Evolutionary conservation across 2,797 vertebrate genomes (phyloP).

Genomic region (Lates japonicus): DNA sequence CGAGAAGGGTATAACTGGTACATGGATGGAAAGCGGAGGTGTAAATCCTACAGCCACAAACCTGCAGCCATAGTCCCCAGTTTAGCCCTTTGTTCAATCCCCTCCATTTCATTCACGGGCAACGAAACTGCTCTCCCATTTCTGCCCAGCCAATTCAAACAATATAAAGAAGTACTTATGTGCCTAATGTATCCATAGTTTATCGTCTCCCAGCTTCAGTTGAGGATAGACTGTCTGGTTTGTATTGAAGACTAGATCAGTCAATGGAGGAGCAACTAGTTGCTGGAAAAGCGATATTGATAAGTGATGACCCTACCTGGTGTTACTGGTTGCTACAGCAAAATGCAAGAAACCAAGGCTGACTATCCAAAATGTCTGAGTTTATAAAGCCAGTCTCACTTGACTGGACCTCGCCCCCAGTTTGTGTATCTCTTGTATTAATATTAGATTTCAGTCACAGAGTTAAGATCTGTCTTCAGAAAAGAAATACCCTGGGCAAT

Average conservation of each 20-base stretch:
- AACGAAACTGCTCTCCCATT: slow-evolving; percentile 19
- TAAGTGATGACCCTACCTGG: slow-evolving; percentile 44
- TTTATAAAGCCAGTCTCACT: not conserved
- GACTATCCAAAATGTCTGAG: not conserved
- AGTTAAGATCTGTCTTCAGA: not conserved
- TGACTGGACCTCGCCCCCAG: not conserved
- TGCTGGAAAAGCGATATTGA: slow-evolving; percentile 55
- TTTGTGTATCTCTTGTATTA: not conserved
- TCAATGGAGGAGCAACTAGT: slow-evolving; percentile 42
- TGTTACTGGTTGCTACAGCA: slow-evolving; percentile 13
- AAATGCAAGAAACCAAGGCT: slow-evolving; percentile 11
- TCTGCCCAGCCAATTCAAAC: slow-evolving; percentile 51
- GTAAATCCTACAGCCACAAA: slow-evolving; percentile 37
- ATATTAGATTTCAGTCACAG: not conserved
- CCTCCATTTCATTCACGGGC: slow-evolving; percentile 7
- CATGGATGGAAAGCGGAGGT: slow-evolving; percentile 24
- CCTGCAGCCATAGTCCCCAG: not conserved
- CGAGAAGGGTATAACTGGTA: slow-evolving; percentile 5
- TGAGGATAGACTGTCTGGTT: slow-evolving; percentile 39
- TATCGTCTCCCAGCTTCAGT: slow-evolving; percentile 33
- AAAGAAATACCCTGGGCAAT: not conserved
- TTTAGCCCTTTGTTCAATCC: slow-evolving; percentile 27
- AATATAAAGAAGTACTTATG: slow-evolving; percentile 52
- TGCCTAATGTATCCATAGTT: slow-evolving; percentile 35
- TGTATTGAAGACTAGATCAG: slow-evolving; percentile 39